These are phyloP conservation scores for Lagorchestes hirsutus DNA, from an alignment of 2,797 vertebrate genomes.

Conservation along the genomic window DNA sequence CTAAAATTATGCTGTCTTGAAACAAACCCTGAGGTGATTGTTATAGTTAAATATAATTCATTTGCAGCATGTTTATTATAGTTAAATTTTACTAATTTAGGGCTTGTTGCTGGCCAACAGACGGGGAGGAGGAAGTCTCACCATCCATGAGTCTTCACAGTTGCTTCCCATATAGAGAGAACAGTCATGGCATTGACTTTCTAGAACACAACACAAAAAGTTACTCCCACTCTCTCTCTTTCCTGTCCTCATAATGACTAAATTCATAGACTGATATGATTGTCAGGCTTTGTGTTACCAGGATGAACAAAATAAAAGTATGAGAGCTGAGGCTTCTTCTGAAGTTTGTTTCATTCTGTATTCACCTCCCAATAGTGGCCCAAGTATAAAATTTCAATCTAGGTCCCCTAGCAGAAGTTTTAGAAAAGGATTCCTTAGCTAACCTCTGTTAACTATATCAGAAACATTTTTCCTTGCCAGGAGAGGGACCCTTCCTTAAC, in stretches of 20 bases:
- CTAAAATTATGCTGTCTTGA: constrained; percentile 73
- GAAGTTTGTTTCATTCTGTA: neutral
- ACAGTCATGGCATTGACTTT: neutral
- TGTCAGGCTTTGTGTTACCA: accelerated
- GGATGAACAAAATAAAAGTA: neutral
- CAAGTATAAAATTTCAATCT: neutral
- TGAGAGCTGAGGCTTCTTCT: neutral
- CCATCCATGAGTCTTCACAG: constrained; percentile 27
- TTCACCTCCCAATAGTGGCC: neutral
- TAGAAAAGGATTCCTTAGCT: neutral
- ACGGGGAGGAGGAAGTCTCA: constrained; percentile 62
- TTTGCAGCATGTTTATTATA: constrained; percentile 68
- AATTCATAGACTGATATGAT: neutral
- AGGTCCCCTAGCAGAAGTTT: neutral
- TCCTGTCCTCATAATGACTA: constrained; percentile 20
- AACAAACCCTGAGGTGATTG: constrained; percentile 71
- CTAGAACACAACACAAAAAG: constrained; percentile 9
- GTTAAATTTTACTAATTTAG: constrained; percentile 74
- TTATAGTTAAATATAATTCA: constrained; percentile 74
- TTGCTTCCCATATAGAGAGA: constrained; percentile 37
- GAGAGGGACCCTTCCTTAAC: neutral
- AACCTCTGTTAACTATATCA: neutral
- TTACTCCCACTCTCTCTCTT: constrained; percentile 37
- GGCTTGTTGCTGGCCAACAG: constrained; percentile 65
- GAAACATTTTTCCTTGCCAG: neutral